Evolutionary conservation across 2,113 vertebrate genomes (phyloP), one percentile per base, ranked within the genome.

Genomic region (Semnopithecus entellus): DNA sequence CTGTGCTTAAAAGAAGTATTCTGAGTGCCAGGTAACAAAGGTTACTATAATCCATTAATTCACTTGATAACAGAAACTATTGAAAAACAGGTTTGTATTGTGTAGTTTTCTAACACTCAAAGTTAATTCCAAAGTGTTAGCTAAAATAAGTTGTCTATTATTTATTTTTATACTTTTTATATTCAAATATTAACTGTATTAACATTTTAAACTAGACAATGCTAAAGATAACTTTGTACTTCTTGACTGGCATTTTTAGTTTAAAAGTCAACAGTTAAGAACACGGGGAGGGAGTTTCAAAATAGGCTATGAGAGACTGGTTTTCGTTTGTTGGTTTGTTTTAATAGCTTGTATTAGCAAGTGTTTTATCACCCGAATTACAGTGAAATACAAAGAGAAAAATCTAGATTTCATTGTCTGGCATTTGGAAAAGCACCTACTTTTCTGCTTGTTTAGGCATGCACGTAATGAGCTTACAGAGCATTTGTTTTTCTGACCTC

Each of bases 261-360:
- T 95, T 97, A 94, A 96, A 97, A 97, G 50, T 95, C 96, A 94
- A 55, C 61, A 94, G 85, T 94, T 97, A 97, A 96, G 92, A 95
- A 91, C 84, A 83, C 88, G 92, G 79, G 48, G 18, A 90, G 48
- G 76, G 80, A 1, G 27, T 43, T 97, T 96, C 95, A 86, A 97
- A 97, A 91, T 92, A 97, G 76, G 95, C 70, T 72, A 40, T 80
- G 90, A 87, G 90, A 98, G 85, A 95, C 90, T 61, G 52, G 76
- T 96, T 97, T 97, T 55, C 0, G 0, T 96, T 90, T 95, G 90
- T 96, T 96, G 72, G 55, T 90, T 89, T 95, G 57, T 97, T 96
- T 96, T 95, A 95, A 91, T 93, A 98, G 70, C 52, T 91, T 90
- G 35, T 11, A 57, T 96, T 98, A 97, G 20, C 27, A 81, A 64